These are phyloP conservation scores for Albula goreensis DNA, from an alignment of 2,113 vertebrate genomes.

Conservation along the genomic window DNA sequence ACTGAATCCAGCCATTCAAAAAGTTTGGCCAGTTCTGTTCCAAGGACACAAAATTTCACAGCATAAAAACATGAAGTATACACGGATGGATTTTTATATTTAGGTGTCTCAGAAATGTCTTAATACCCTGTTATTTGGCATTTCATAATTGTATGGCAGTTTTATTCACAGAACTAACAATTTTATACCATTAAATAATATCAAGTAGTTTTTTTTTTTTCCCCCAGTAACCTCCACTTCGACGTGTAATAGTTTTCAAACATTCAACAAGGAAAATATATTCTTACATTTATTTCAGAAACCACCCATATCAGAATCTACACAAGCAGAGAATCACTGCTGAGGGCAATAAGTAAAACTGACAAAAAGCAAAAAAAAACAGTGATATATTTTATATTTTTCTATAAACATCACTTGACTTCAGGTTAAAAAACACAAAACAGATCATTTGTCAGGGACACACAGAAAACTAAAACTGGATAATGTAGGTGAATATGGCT, in stretches of 20 bases:
- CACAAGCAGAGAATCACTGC: conserved; percentile 13
- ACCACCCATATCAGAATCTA: conserved; percentile 21
- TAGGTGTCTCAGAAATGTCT: too few relatives aligned
- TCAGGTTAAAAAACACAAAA: conserved; percentile 14
- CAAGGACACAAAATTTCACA: too few relatives aligned
- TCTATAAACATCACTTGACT: conserved; percentile 8
- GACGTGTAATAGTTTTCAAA: neutral
- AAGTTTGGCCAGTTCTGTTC: too few relatives aligned
- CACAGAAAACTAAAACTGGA: conserved; percentile 7
- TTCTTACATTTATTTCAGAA: conserved; percentile 25
- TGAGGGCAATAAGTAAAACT: conserved; percentile 3
- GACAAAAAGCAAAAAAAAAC: neutral
- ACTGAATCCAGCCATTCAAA: too few relatives aligned
- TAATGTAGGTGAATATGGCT: conserved; percentile 5
- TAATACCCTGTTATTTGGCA: too few relatives aligned
- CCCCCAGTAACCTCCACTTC: neutral
- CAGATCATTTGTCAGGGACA: neutral
- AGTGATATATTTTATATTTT: neutral
- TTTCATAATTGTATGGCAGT: too few relatives aligned
- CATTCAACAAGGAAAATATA: neutral
- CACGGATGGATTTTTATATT: too few relatives aligned
- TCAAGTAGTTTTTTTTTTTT: neutral
- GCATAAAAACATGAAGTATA: too few relatives aligned
- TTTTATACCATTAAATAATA: too few relatives aligned
- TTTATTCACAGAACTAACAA: too few relatives aligned